Evolutionary conservation across 2,888 invertebrate species (phyloP), one percentile per base, ranked within the genome.

Genomic region (Agrenia bidenticulata): DNA sequence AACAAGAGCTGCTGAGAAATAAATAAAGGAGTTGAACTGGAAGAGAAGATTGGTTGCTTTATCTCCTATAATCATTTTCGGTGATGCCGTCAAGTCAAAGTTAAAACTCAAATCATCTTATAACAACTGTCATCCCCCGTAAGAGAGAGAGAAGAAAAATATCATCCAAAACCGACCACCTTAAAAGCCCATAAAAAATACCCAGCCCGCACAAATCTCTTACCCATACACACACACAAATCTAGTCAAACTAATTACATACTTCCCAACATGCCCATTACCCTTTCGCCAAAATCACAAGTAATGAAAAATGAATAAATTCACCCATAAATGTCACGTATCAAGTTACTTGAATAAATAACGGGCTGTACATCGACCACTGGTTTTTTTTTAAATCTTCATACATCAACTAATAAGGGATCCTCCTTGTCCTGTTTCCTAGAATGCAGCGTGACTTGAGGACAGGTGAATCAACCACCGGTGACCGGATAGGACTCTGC

Each of bases 31-130:
- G 56, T 41, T 57, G 56, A 41, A 57, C 55, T 19, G 5, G 5
- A 17, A 19, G 19, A 23, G 56, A 57, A 57, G 56, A 57, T 57
- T 55, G 32, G 27, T 27, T 23, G 5, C 19, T 39, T 57, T 57
- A 57, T 57, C 56, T 57, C 56, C 56, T 57, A 17, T 57, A 57
- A 57, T 57, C 56, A 57, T 57, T 19, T 19, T 26, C n/a, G 26
- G 54, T 27, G 24, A 27, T 54, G 54, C 56, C 56, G 56, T 57
- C 56, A n/a, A 7, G 26, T 55, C 55, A 55, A 55, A 55, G 55
- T n/a, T n/a, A 57, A 17, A 41, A 57, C n/a, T 37, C 17, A 21
- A 57, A n/a, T 41, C 19, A 21, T 55, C 19, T 55, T 15, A 32
- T 32, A 32, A 32, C 32, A 27, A 57, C 41, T 57, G 56, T 57